Evolutionary conservation across 2,797 vertebrate genomes (phyloP).

Genomic region (Microcaecilia unicolor): DNA sequence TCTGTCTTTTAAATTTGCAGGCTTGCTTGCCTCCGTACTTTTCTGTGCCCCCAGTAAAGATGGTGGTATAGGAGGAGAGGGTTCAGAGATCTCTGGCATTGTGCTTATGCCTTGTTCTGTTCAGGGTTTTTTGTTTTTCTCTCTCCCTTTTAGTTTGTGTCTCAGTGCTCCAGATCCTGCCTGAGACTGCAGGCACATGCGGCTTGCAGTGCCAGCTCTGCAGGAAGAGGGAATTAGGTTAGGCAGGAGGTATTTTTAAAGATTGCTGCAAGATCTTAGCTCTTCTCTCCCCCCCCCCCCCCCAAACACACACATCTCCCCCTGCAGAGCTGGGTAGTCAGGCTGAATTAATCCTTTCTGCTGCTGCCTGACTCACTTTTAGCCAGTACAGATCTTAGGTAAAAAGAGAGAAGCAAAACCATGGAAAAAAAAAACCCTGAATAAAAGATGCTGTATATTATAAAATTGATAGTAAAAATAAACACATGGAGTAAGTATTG

Average conservation of each 20-base stretch:
- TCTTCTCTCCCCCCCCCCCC: too few species aligned
- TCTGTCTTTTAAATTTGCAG: too few species aligned
- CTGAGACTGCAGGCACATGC: slow-evolving; percentile 48
- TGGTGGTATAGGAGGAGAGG: not conserved
- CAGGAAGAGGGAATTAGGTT: slow-evolving; percentile 52
- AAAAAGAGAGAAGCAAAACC: slow-evolving; percentile 17
- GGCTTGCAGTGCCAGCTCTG: slow-evolving; percentile 31
- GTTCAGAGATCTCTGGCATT: not conserved
- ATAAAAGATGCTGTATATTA: too few species aligned
- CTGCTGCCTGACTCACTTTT: slow-evolving; percentile 44
- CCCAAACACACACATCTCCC: too few species aligned
- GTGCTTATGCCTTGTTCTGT: not conserved
- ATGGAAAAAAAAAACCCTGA: too few species aligned
- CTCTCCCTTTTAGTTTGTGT: not conserved
- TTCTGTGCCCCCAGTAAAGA: not conserved
- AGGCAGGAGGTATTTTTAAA: slow-evolving; percentile 64
- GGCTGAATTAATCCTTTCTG: slow-evolving; percentile 63
- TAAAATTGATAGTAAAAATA: too few species aligned
- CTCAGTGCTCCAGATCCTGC: slow-evolving; percentile 7
- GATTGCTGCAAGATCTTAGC: slow-evolving; percentile 61
- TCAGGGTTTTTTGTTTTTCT: not conserved
- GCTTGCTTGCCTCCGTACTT: too few species aligned
- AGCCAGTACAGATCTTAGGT: slow-evolving; percentile 32
- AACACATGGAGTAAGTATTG: too few species aligned
- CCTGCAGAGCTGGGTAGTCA: slow-evolving; percentile 58